Evolutionary conservation across 2,113 vertebrate species (phyloP).

Genomic region (Arothron firmamentum): DNA sequence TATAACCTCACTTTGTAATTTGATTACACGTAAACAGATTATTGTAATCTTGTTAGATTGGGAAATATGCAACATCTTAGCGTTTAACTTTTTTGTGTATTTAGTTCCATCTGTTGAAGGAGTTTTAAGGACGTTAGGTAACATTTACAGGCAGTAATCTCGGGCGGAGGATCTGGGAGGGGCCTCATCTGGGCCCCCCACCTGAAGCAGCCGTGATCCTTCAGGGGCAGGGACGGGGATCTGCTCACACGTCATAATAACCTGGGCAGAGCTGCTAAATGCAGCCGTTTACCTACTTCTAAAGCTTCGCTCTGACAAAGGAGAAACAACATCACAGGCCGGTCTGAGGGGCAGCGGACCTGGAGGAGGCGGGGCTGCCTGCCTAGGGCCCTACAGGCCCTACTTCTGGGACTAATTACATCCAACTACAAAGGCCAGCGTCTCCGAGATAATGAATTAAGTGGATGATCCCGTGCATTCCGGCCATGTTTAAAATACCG

Average conservation of each 20-base stretch:
- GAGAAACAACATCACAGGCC: slow-evolving; percentile 12
- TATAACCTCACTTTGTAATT: too few relatives aligned
- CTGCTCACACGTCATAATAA: slow-evolving; percentile 1
- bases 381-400: slow-evolving; percentile 9
- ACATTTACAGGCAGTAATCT: too few relatives aligned
- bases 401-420: slow-evolving; percentile 62
- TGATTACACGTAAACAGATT: too few relatives aligned
- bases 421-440: slow-evolving; percentile 45
- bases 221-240: background rate
- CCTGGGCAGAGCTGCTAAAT: slow-evolving; percentile 8
- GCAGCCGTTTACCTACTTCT: slow-evolving; percentile 28
- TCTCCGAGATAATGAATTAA: slow-evolving; percentile 54
- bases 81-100: too few relatives aligned
- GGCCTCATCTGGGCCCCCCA: slow-evolving; percentile 1
- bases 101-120: too few relatives aligned
- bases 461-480: slow-evolving; percentile 46
- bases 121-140: too few relatives aligned
- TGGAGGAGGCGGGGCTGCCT: slow-evolving; percentile 9
- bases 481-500: slow-evolving; percentile 60
- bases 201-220: slow-evolving; percentile 7
- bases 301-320: slow-evolving; percentile 25
- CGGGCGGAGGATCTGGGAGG: too few relatives aligned
- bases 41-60: too few relatives aligned
- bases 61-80: too few relatives aligned
- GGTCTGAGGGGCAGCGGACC: slow-evolving; percentile 12